Evolutionary conservation across 2,113 vertebrate genomes (phyloP).

Genomic region (Oxygymnocypris stewartii): DNA sequence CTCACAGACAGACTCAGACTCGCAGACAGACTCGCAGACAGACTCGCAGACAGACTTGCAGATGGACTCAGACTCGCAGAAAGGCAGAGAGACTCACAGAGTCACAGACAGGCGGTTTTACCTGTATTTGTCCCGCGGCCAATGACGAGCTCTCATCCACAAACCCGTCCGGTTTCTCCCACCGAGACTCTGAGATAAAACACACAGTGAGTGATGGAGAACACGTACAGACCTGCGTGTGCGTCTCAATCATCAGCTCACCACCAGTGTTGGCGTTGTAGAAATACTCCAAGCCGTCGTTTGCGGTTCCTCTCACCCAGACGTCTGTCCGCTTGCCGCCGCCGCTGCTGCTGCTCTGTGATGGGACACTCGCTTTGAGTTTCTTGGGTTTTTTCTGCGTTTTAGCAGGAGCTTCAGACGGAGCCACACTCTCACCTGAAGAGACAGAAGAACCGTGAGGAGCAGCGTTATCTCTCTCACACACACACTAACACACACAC

Average conservation of each 20-base stretch:
- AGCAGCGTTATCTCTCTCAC: too few species aligned
- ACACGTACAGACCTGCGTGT: not conserved
- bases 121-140: constrained; percentile 48
- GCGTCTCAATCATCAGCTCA: constrained; percentile 61
- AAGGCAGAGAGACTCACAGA: too few species aligned
- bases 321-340: not conserved
- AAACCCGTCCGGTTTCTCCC: constrained; percentile 68
- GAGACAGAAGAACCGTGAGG: constrained; percentile 17
- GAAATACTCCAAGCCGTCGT: constrained; percentile 86
- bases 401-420: constrained; percentile 6
- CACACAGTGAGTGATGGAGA: not conserved
- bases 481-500: not conserved
- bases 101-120: constrained; percentile 36
- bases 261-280: constrained; percentile 90
- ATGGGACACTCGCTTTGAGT: not conserved
- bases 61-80: too few species aligned
- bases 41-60: too few species aligned
- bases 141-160: constrained; percentile 38
- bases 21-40: too few species aligned
- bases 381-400: constrained; percentile 30
- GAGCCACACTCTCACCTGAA: constrained; percentile 3
- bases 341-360: constrained; percentile 2
- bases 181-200: constrained; percentile 68
- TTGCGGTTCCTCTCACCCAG: constrained; percentile 84
- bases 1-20: too few species aligned